Conservation (phyloP, 2,888 invertebrate genomes). For the Xiphydria camelus region DNA sequence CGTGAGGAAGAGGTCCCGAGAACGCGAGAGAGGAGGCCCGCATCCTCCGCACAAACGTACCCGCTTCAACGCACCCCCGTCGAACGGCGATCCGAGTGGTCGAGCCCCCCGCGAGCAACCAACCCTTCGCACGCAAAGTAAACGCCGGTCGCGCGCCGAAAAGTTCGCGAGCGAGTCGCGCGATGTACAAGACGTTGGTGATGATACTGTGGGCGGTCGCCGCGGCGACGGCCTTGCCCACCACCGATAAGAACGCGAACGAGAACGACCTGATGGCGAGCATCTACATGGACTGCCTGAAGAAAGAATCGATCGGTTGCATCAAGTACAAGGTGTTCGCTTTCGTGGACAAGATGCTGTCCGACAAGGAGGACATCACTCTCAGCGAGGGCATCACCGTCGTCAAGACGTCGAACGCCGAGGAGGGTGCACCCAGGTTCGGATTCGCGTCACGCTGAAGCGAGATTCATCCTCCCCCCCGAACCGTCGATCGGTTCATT, state of each 20-base stretch:
- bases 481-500: too few relatives aligned
- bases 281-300: conserved; percentile 76
- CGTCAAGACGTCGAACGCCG: conserved; percentile 71
- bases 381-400: conserved; percentile 83
- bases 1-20: too few relatives aligned
- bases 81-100: too few relatives aligned
- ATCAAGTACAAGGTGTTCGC: conserved; percentile 86
- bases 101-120: too few relatives aligned
- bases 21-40: too few relatives aligned
- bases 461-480: too few relatives aligned
- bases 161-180: too few relatives aligned
- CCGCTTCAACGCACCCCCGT: too few relatives aligned
- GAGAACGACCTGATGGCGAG: conserved; percentile 80
- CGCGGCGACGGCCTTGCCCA: conserved; percentile 67
- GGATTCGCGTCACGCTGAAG: too few relatives aligned
- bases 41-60: too few relatives aligned
- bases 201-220: conserved; percentile 57
- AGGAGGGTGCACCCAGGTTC: conserved; percentile 80
- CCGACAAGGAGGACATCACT: conserved; percentile 78
- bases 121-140: too few relatives aligned
- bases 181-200: conserved; percentile 33
- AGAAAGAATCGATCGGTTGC: conserved; percentile 82
- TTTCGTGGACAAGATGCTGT: conserved; percentile 82
- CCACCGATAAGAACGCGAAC: conserved; percentile 68
- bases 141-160: too few relatives aligned